Evolutionary conservation across 2,113 vertebrate genomes (phyloP).

Genomic region (Perca flavescens): DNA sequence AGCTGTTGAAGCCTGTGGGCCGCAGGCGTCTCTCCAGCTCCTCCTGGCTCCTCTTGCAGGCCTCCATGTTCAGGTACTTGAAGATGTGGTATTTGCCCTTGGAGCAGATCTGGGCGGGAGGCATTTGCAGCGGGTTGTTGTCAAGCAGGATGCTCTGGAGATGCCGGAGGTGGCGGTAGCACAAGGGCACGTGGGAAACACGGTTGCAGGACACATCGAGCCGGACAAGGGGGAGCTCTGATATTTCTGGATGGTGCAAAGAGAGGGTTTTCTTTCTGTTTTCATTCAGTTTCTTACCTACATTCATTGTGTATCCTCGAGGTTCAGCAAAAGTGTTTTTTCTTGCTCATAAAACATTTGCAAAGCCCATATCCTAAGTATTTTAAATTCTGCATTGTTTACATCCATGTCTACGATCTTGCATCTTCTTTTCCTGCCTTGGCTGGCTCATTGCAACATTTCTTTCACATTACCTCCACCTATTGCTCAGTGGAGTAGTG

Average conservation of each 20-base stretch:
- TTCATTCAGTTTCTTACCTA: too few species aligned
- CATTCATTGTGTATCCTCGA: too few species aligned
- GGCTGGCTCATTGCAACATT: too few species aligned
- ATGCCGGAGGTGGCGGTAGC: conserved; percentile 90
- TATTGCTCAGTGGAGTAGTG: too few species aligned
- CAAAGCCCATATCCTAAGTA: background rate
- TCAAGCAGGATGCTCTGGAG: conserved; percentile 90
- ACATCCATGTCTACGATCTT: background rate
- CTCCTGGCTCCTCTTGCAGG: conserved; percentile 84
- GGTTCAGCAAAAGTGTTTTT: too few species aligned
- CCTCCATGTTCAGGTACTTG: conserved; percentile 91
- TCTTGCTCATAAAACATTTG: background rate
- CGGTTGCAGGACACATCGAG: conserved; percentile 94
- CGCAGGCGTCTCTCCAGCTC: conserved; percentile 86
- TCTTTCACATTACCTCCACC: too few species aligned
- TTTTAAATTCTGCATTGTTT: background rate
- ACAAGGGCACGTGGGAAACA: conserved; percentile 88
- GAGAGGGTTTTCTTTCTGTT: background rate
- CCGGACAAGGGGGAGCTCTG: conserved; percentile 90
- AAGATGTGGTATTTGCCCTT: conserved; percentile 94
- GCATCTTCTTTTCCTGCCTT: too few species aligned
- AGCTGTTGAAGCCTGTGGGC: conserved; percentile 87
- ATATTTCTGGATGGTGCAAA: conserved; percentile 83
- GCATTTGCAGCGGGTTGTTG: conserved; percentile 92
- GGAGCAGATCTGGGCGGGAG: conserved; percentile 91